phyloP scores from a whole-genome alignment of 2,113 vertebrate species.

The Phrynocephalus versicolor region DNA sequence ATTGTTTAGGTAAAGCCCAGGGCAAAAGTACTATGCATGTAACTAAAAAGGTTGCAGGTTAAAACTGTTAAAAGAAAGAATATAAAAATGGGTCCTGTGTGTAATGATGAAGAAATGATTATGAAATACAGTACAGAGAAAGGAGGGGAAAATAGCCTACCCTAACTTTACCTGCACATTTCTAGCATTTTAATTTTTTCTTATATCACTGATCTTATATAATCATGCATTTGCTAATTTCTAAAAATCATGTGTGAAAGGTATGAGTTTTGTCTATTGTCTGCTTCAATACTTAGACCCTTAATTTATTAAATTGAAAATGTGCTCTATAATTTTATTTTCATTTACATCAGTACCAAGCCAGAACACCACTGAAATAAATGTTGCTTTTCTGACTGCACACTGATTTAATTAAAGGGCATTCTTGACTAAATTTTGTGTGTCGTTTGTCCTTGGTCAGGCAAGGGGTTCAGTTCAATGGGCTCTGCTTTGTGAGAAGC shows the following conservation, averaged over 20 bases:
- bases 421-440: background rate
- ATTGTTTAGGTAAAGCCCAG: background rate
- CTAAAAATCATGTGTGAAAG: background rate
- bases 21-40: background rate
- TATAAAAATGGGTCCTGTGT: background rate
- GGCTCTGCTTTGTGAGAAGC: background rate
- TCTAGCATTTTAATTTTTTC: background rate
- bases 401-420: constrained; percentile 14
- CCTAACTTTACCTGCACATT: background rate
- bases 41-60: background rate
- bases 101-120: background rate
- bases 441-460: constrained; percentile 8
- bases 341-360: background rate
- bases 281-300: constrained; percentile 26
- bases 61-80: background rate
- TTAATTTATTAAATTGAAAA: constrained; percentile 7
- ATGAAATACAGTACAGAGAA: background rate
- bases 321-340: constrained; percentile 8
- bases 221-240: constrained; percentile 27
- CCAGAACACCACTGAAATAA: constrained; percentile 10
- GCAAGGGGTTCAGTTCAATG: background rate
- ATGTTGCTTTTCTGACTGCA: constrained; percentile 22
- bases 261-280: background rate
- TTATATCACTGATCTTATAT: background rate
- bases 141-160: background rate